phyloP scores from a whole-genome alignment of 2,113 vertebrate genomes.

The Oryzias melastigma region DNA sequence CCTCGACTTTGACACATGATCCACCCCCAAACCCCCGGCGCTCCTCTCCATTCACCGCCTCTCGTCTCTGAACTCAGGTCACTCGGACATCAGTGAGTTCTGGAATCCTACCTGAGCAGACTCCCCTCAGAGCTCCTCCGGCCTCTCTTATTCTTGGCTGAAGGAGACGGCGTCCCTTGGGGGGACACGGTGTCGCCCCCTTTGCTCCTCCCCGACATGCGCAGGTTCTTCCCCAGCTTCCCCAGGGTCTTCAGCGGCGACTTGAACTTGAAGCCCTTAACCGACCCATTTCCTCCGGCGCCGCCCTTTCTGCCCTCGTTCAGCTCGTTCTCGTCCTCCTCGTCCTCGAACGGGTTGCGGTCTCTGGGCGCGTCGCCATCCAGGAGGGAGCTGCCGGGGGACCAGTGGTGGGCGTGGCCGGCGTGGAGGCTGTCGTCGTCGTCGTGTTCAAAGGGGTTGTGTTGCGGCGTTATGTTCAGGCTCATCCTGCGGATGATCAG shows the following conservation, averaged over 20 bases:
- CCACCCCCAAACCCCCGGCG: too few relatives aligned
- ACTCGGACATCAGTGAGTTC: too few relatives aligned
- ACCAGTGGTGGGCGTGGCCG: slow-evolving; percentile 62
- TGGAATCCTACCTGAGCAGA: slow-evolving; percentile 74
- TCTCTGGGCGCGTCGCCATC: slow-evolving; percentile 69
- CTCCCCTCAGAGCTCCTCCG: slow-evolving; percentile 84
- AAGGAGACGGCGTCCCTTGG: slow-evolving; percentile 67
- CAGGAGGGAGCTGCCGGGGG: slow-evolving; percentile 67
- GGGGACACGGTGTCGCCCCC: slow-evolving; percentile 61
- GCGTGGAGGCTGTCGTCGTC: slow-evolving; percentile 24
- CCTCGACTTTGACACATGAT: too few relatives aligned
- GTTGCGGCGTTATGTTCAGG: slow-evolving; percentile 64
- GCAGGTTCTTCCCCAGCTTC: slow-evolving; percentile 73
- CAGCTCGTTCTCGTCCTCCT: slow-evolving; percentile 79
- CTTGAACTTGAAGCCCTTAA: slow-evolving; percentile 74
- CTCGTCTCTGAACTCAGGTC: too few relatives aligned
- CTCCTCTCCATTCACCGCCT: too few relatives aligned
- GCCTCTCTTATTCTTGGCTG: slow-evolving; percentile 74
- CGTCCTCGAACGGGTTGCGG: slow-evolving; percentile 79
- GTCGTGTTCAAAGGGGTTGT: slow-evolving; percentile 77
- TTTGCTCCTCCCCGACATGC: slow-evolving; percentile 67
- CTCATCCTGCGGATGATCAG: slow-evolving; percentile 81
- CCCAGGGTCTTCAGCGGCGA: slow-evolving; percentile 82
- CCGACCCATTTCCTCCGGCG: slow-evolving; percentile 45
- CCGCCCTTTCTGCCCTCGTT: slow-evolving; percentile 69